Evolutionary conservation across 37 sponge, comb jelly and placozoan species (phyloP).

Genomic region (Halichondria panicea): DNA sequence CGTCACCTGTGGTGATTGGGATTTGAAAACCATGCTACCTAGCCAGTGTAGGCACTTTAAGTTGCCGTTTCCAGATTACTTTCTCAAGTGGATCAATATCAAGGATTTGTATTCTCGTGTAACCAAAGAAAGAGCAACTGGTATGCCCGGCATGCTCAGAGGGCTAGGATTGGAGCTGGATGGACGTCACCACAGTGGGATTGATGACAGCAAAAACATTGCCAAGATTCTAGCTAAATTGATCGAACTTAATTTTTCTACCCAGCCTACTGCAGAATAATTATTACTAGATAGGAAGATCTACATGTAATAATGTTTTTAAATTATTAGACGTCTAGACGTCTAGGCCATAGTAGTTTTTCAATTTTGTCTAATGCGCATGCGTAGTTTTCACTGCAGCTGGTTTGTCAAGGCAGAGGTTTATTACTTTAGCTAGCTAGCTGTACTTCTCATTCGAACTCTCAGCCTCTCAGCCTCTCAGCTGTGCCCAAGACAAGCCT

Average conservation of each 20-base stretch:
- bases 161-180: slow-evolving; percentile 34
- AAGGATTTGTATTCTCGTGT: slow-evolving; percentile 23
- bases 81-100: slow-evolving; percentile 66
- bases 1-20: slow-evolving; percentile 78
- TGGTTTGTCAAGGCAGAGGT: too few relatives aligned
- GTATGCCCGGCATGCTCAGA: slow-evolving; percentile 53
- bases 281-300: neutral
- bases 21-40: slow-evolving; percentile 69
- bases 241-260: neutral
- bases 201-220: slow-evolving; percentile 73
- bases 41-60: slow-evolving; percentile 48
- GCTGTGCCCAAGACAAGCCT: too few relatives aligned
- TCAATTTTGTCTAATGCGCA: too few relatives aligned
- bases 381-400: too few relatives aligned
- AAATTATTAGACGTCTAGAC: too few relatives aligned
- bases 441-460: too few relatives aligned
- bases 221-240: slow-evolving; percentile 39
- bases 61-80: slow-evolving; percentile 34
- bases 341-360: too few relatives aligned
- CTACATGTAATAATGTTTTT: too few relatives aligned
- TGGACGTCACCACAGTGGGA: slow-evolving; percentile 73
- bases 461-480: too few relatives aligned
- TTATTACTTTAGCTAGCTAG: too few relatives aligned
- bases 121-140: slow-evolving; percentile 6
- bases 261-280: slow-evolving; percentile 13